Conservation (phyloP, 1,140 invertebrate species). For the Monomorium pharaonis region DNA sequence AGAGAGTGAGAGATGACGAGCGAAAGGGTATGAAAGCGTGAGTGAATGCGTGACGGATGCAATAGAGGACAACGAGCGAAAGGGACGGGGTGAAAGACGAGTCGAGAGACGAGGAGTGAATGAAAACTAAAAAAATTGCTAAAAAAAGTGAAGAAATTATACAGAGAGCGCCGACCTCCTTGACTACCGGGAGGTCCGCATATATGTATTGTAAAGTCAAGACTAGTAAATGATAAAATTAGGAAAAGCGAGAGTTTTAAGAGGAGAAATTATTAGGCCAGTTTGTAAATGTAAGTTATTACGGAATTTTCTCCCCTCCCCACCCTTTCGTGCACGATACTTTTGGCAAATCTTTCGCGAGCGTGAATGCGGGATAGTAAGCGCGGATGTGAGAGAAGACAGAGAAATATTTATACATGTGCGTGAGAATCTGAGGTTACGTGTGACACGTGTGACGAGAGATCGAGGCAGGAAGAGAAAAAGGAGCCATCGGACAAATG, state of each 20-base stretch:
- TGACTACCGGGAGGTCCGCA: constrained; percentile 85
- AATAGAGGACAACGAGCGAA: constrained; percentile 48
- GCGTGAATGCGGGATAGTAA: constrained; percentile 70
- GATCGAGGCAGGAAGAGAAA: constrained; percentile 68
- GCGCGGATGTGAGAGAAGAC: constrained; percentile 61
- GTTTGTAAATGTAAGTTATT: constrained; percentile 83
- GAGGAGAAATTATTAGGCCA: constrained; percentile 83
- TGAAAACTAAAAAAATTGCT: constrained; percentile 68
- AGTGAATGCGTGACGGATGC: constrained; percentile 57
- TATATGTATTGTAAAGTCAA: constrained; percentile 84
- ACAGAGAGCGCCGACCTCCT: constrained; percentile 85
- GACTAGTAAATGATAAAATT: constrained; percentile 81
- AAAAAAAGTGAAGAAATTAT: constrained; percentile 83
- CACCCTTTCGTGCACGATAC: constrained; percentile 74
- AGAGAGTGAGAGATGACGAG: constrained; percentile 57
- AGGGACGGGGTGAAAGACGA: constrained; percentile 30
- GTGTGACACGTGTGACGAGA: constrained; percentile 36
- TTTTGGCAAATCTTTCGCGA: constrained; percentile 84
- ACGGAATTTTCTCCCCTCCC: constrained; percentile 67
- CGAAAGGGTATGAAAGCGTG: constrained; percentile 74
- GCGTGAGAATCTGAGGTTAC: constrained; percentile 32
- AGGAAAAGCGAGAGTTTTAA: constrained; percentile 66
- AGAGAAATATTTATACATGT: constrained; percentile 40
- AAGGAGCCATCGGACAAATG: constrained; percentile 23
- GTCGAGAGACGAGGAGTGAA: constrained; percentile 74